These are phyloP conservation scores for Podilymbus podiceps DNA, from an alignment of 2,113 vertebrate genomes.

Conservation along the genomic window DNA sequence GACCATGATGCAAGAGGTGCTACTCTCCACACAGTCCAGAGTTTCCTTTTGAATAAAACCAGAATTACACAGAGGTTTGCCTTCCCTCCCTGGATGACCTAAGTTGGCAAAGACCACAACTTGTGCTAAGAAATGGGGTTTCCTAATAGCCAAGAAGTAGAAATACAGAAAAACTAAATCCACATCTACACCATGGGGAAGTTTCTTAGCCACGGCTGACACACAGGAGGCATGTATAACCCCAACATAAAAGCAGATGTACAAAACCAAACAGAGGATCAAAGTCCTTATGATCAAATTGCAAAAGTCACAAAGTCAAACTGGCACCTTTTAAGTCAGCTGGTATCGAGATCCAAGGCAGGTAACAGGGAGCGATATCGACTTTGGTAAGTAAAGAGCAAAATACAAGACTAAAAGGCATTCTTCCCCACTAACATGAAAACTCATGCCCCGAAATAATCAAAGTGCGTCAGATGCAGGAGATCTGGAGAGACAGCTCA, in stretches of 20 bases:
- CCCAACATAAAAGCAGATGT: not conserved
- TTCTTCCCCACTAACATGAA: not conserved
- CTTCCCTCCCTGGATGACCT: not conserved
- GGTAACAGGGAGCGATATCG: not conserved
- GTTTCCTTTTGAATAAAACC: not conserved
- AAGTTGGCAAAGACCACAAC: not conserved
- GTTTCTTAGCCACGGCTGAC: not conserved
- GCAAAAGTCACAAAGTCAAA: not conserved
- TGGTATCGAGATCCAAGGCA: not conserved
- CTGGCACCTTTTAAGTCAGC: accelerated
- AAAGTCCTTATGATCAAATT: not conserved
- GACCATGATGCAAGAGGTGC: not conserved
- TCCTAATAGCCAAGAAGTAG: not conserved
- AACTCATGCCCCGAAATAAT: not conserved
- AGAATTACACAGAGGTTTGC: not conserved
- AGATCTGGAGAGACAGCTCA: not conserved
- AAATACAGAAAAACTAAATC: not conserved
- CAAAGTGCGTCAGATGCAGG: not conserved
- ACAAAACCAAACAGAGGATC: not conserved
- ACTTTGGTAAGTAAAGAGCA: not conserved
- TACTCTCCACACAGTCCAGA: not conserved
- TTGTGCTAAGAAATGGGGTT: not conserved
- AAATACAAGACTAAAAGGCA: not conserved
- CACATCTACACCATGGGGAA: not conserved
- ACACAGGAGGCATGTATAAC: not conserved